These are phyloP conservation scores for Bruchidius siliquastri DNA, from an alignment of 2,888 invertebrate genomes.

Conservation along the genomic window DNA sequence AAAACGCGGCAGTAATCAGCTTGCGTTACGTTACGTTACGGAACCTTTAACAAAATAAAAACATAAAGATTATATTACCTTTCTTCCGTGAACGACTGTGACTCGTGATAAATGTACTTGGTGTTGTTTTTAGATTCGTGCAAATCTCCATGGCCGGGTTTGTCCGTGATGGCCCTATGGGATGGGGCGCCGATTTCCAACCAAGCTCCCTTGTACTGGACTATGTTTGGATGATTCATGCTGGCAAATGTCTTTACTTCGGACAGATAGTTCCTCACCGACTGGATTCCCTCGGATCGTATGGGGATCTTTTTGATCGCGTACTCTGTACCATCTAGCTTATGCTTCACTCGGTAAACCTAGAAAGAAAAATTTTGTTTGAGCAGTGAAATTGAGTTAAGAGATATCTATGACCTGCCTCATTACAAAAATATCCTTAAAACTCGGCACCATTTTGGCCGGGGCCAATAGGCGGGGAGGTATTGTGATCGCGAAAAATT, in stretches of 20 bases:
- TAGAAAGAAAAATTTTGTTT: slow-evolving; percentile 16
- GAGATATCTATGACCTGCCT: too few relatives aligned
- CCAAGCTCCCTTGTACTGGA: slow-evolving; percentile 82
- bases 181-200: slow-evolving; percentile 58
- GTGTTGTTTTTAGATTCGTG: slow-evolving; percentile 12
- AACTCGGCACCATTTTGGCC: too few relatives aligned
- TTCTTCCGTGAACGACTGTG: slow-evolving; percentile 27
- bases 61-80: background rate
- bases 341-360: slow-evolving; percentile 65
- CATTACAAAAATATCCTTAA: too few relatives aligned
- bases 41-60: too few relatives aligned
- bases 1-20: too few relatives aligned
- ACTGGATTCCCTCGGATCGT: slow-evolving; percentile 58
- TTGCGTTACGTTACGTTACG: too few relatives aligned
- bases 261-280: slow-evolving; percentile 61
- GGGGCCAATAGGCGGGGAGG: too few relatives aligned
- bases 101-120: slow-evolving; percentile 28
- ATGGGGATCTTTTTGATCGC: slow-evolving; percentile 75
- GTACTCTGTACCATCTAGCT: slow-evolving; percentile 71
- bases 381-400: too few relatives aligned
- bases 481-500: too few relatives aligned
- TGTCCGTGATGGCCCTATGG: slow-evolving; percentile 15
- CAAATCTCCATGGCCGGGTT: background rate
- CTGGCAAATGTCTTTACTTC: slow-evolving; percentile 79
- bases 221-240: slow-evolving; percentile 74